These are phyloP conservation scores for Acanthurus lineatus DNA, from an alignment of 2,797 vertebrate genomes.

Conservation along the genomic window DNA sequence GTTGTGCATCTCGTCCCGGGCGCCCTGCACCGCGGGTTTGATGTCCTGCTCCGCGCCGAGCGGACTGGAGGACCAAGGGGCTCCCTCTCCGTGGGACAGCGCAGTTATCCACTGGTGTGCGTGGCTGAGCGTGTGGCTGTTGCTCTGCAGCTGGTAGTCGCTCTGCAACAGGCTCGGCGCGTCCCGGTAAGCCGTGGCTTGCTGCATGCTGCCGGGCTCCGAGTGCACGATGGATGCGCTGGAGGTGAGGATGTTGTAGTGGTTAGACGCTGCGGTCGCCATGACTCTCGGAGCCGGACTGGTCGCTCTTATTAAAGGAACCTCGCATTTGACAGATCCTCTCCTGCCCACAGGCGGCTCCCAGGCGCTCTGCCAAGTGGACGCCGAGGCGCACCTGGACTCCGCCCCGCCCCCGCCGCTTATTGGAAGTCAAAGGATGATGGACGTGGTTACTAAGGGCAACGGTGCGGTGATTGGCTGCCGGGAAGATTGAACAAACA, in stretches of 20 bases:
- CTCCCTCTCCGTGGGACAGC: slow-evolving; percentile 94
- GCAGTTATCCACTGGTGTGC: slow-evolving; percentile 98
- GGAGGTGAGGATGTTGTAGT: slow-evolving; percentile 97
- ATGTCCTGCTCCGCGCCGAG: slow-evolving; percentile 94
- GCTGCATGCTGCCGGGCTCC: slow-evolving; percentile 96
- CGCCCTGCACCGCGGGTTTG: slow-evolving; percentile 92
- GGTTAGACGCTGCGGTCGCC: slow-evolving; percentile 99
- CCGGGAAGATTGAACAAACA: slow-evolving; percentile 79
- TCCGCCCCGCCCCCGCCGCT: slow-evolving; percentile 85
- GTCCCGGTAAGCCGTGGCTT: slow-evolving; percentile 94
- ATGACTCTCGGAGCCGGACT: slow-evolving; percentile 98
- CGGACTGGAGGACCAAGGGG: slow-evolving; percentile 92
- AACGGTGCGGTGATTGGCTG: slow-evolving; percentile 88
- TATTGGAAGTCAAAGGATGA: slow-evolving; percentile 90
- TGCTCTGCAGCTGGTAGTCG: slow-evolving; percentile 96
- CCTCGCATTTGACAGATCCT: slow-evolving; percentile 97
- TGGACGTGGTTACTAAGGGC: slow-evolving; percentile 91
- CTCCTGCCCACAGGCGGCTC: slow-evolving; percentile 91
- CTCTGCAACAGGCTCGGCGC: slow-evolving; percentile 96
- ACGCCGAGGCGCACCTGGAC: slow-evolving; percentile 90
- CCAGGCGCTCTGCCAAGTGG: slow-evolving; percentile 89
- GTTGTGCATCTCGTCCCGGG: slow-evolving; percentile 92
- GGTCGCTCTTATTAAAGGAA: slow-evolving; percentile 93
- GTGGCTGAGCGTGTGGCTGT: slow-evolving; percentile 97
- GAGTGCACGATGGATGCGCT: slow-evolving; percentile 96